phyloP scores from a whole-genome alignment of 2,797 vertebrate species.

The Lerista edwardsae region DNA sequence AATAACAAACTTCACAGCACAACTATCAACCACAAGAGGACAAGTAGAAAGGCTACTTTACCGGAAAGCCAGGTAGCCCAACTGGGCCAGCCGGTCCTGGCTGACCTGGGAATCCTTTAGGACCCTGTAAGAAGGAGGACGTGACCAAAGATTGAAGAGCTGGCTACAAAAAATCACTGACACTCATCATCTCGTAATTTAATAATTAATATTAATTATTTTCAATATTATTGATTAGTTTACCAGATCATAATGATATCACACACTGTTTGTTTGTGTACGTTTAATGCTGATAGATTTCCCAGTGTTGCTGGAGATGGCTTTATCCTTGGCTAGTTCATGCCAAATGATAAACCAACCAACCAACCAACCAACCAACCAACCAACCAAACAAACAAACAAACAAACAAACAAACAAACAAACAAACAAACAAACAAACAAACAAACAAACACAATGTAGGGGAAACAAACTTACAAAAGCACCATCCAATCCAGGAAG shows the following conservation, averaged over 20 bases:
- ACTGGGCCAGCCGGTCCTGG: conserved; percentile 67
- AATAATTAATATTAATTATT: too few species aligned
- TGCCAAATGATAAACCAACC: too few species aligned
- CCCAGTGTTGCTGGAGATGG: too few species aligned
- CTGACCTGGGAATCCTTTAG: conserved; percentile 70
- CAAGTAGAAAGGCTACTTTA: conserved; percentile 45
- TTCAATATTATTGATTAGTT: too few species aligned
- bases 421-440: too few species aligned
- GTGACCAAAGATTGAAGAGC: not conserved
- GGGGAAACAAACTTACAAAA: conserved; percentile 77
- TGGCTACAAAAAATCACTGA: not conserved
- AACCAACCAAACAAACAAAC: too few species aligned
- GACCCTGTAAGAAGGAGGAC: conserved; percentile 68
- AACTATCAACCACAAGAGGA: not conserved
- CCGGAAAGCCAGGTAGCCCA: conserved; percentile 75
- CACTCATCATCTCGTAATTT: too few species aligned
- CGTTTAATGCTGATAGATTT: not conserved
- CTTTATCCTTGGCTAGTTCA: too few species aligned
- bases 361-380: too few species aligned
- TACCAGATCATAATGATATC: too few species aligned
- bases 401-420: too few species aligned
- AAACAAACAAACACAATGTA: not conserved
- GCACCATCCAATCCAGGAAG: conserved; percentile 79
- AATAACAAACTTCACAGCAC: not conserved
- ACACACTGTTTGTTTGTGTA: not conserved